Base-by-base conservation (phyloP, 2,113 vertebrate species). In the Haemorhous mexicanus region DNA sequence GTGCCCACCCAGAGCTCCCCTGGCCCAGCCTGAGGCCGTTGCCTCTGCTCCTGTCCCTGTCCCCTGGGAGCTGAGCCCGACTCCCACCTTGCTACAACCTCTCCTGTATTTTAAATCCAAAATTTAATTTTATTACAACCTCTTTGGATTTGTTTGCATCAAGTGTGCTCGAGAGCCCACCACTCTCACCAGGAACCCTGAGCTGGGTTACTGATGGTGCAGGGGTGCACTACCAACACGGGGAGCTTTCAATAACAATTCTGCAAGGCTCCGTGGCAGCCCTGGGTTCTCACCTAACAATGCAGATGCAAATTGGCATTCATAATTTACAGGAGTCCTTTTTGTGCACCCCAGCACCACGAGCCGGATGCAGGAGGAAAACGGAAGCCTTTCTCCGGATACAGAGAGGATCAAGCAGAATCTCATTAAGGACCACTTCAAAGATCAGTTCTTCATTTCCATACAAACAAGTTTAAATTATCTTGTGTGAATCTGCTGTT, bases 381-480 rank as follows among this genome's bases (percentile, higher is more conserved):
- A 93, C 7, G 87, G 96, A 97, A 96, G 95, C 78, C 89, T 96
- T 97, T 98, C 98, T 97, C 96, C 96, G 97, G 97, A 97, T 97
- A 94, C 97, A 61, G 89, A n/a, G 89, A 96, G 97, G 97, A 98
- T 98, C 97, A 98, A 98, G 97, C 96, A 96, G 97, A 93, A 98
- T 98, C 98, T 98, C 97, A 98, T 98, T 98, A 98, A 97, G 92
- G 96, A 97, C 95, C 97, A 97, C 98, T 98, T 98, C 98, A 98
- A 98, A 98, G 97, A 97, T 93, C 96, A 87, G 93, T 90, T 97
- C 97, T 98, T 97, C 97, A 98, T 98, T 98, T 98, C 97, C 97
- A 98, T 98, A 98, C 97, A 98, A 98, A 98, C 97, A 98, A 98
- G 97, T 98, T 98, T 98, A 98, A 98, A 98, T 98, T 97, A 98